Evolutionary conservation across 2,888 invertebrate genomes (phyloP).

Genomic region (Pseudococcus jackbeardsleyi): DNA sequence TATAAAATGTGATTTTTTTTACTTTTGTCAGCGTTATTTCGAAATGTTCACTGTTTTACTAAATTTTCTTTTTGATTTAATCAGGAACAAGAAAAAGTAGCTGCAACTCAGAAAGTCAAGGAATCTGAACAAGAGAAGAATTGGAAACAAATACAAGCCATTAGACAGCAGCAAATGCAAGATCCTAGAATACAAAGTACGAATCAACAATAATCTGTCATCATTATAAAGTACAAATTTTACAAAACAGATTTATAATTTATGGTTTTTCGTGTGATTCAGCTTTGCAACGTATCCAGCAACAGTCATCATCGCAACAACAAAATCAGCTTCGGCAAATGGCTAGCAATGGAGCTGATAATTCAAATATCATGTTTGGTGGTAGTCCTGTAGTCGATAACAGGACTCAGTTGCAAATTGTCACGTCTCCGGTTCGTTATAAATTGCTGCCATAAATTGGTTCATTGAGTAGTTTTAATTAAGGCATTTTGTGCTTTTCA

Average conservation of each 20-base stretch:
- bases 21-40: no score
- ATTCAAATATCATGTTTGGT: not conserved
- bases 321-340: conserved; percentile 57
- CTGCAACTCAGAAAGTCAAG: conserved; percentile 79
- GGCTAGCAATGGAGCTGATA: conserved; percentile 31
- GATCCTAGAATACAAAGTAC: conserved; percentile 83
- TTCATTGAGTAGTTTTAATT: not conserved
- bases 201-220: not conserved
- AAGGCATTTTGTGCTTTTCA: not conserved
- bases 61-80: conserved; percentile 37
- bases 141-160: conserved; percentile 88
- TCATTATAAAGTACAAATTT: not conserved
- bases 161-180: conserved; percentile 83
- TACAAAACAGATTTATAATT: not conserved
- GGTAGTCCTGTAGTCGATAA: not conserved
- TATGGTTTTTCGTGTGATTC: not conserved
- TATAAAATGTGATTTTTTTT: no score
- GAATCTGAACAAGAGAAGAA: conserved; percentile 90
- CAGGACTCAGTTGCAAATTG: conserved; percentile 63
- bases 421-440: conserved; percentile 64
- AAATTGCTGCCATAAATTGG: not conserved
- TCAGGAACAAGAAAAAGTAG: conserved; percentile 82
- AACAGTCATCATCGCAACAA: not conserved
- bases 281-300: conserved; percentile 58
- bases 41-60: not conserved